Conservation (phyloP, 2,888 invertebrate species). For the Stenodera caucasica region DNA sequence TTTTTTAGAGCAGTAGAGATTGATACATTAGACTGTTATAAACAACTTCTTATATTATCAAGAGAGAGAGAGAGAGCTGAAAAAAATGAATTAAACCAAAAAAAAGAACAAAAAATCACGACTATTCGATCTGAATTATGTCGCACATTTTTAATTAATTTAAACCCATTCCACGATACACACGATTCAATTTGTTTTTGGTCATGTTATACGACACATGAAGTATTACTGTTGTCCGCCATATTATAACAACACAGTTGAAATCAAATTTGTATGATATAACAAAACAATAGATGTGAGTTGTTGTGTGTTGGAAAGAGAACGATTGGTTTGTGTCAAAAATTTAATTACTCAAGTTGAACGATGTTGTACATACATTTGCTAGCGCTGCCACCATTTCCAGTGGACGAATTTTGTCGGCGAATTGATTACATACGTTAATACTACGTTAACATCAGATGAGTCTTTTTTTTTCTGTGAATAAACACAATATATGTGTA, state of each 20-base stretch:
- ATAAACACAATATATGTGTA: no score
- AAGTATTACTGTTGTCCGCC: constrained; percentile 23
- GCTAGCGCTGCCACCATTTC: constrained; percentile 2
- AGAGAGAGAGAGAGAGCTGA: background rate
- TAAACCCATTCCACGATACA: constrained; percentile 21
- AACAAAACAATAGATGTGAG: constrained; percentile 22
- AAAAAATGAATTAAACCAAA: background rate
- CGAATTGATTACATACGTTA: constrained; percentile 17
- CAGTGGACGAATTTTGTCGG: constrained; percentile 19
- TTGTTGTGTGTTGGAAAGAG: constrained; percentile 20
- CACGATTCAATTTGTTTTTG: constrained; percentile 27
- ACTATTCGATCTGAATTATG: constrained; percentile 11
- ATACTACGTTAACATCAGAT: background rate
- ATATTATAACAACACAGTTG: constrained; percentile 9
- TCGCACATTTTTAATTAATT: constrained; percentile 30
- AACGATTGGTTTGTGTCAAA: constrained; percentile 25
- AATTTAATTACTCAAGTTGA: constrained; percentile 29
- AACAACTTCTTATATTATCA: background rate
- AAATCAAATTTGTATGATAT: constrained; percentile 29
- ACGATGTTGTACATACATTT: background rate
- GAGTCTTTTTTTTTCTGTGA: background rate
- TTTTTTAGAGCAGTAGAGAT: background rate
- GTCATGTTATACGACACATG: constrained; percentile 28
- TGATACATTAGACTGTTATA: background rate
- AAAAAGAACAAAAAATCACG: background rate